Evolutionary conservation across 2,113 vertebrate species (phyloP), one percentile per base, ranked within the genome.

Genomic region (Aptenodytes patagonicus): DNA sequence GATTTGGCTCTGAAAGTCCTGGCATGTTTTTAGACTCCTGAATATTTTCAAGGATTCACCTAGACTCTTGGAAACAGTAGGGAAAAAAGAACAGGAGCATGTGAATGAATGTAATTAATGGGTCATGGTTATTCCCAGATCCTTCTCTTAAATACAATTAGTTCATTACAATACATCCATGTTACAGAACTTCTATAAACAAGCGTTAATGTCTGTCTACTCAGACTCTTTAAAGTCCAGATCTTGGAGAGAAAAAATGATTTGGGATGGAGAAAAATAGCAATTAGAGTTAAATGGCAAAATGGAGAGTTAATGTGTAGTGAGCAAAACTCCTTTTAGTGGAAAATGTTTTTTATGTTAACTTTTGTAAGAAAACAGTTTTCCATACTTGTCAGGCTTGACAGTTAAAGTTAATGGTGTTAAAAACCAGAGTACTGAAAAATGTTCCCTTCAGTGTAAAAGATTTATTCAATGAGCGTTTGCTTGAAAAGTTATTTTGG

Each of bases 351-450:
- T 97, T 97, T 89, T 94, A 68, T 93, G 91, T 91, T 95, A 95
- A 95, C 92, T 94, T 96, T 93, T 80, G 73, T 85, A 96, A 89
- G 91, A 97, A 92, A 94, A 92, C 90, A 94, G 91, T 96, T 97
- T 97, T 95, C 96, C 84, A n/a, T 96, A 93, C 92, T 92, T 95
- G 94, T 96, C 97, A 94, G 92, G 81, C 94, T 93, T 97, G 97
- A 97, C 95, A 97, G 95, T 97, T 97, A 87, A 97, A 96, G 95
- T 95, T 97, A 97, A 96, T 96, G 89, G 90, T 96, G 93, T 95
- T 97, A 95, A 87, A 97, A 95, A 97, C 6, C 97, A 97, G 96
- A 92, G 96, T 54, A 83, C 95, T 89, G 93, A 94, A 92, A 96
- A 96, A 96, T 91, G 96, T 95, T 93, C 82, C 85, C 83, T 86